Base-by-base conservation (phyloP, 2,888 invertebrate genomes). In the Philhelius pedissequus region DNA sequence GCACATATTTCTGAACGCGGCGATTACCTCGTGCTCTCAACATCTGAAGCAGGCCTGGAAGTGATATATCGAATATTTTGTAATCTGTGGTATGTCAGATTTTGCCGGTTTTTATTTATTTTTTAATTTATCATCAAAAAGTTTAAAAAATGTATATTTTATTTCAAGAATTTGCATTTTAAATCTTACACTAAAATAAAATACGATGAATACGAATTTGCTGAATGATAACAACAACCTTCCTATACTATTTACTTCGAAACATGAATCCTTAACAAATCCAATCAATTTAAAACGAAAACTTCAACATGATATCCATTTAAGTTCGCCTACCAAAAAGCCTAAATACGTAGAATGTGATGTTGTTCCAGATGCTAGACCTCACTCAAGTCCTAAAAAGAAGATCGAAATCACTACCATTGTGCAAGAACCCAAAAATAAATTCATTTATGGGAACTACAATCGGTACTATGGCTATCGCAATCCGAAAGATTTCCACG, bases 381-480 rank as follows among this genome's bases (percentile, higher is more conserved):
- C 38, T 0, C 74, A 83, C 15, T 20, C 58, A 1, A 83, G 83
- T 30, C 83, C 83, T 0, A 83, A 79, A 20, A 83, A 60, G 5
- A 58, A 13, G 4, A 62, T 40, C 11, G 56, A 69, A 30, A 45
- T 74, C 18, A 22, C 4, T 8, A 1, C 52, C 20, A 18, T 25
- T 13, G 20, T 18, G 6, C 32, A 73, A 15, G 86, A 86, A 4
- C 86, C 74, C 27, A 87, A 88, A 73, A 84, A 86, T 0, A 87
- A 87, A 35, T 91, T 88, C 27, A 88, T 88, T 30, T 91, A 90
- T 58, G 91, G 91, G 2, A 92, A 92, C 77, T 92, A 92, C 70
- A 90, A 87, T 32, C 88, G 94, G 89, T 97, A 97, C 92, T 97
- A 97, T 89, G 97, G 97, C 1, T 97, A 97, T 89, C 93, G 97